Evolutionary conservation across 2,113 vertebrate species (phyloP).

Genomic region (Micronisus gabar): DNA sequence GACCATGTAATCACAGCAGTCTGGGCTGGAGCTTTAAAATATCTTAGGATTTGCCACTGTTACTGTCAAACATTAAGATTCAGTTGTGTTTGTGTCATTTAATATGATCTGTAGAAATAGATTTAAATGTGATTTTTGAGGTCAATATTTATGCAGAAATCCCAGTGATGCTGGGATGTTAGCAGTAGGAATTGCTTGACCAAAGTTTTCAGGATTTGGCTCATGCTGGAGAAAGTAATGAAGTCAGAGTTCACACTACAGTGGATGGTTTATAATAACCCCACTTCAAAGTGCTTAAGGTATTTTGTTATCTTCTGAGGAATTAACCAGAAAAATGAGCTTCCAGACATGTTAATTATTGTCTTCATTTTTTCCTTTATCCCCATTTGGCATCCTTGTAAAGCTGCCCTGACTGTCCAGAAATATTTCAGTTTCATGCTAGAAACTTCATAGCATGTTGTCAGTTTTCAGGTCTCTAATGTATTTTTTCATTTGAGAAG

Average conservation of each 20-base stretch:
- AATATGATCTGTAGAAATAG: not conserved
- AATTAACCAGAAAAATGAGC: not conserved
- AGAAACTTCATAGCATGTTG: not conserved
- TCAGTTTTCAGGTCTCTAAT: not conserved
- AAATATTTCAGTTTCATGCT: not conserved
- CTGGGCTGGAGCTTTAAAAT: not conserved
- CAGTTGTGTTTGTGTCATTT: not conserved
- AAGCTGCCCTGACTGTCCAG: not conserved
- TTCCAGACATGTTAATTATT: not conserved
- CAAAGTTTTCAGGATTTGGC: not conserved
- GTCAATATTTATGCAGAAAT: not conserved
- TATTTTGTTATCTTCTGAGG: not conserved
- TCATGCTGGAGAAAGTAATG: not conserved
- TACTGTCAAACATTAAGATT: not conserved
- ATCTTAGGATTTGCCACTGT: not conserved
- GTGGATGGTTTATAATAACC: not conserved
- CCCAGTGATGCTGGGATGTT: not conserved
- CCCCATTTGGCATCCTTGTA: not conserved
- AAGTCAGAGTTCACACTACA: not conserved
- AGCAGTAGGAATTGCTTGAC: not conserved
- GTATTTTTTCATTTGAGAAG: not conserved
- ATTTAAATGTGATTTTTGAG: not conserved
- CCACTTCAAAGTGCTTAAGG: not conserved
- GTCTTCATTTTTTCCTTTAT: not conserved
- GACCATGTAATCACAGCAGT: not conserved